Conservation (phyloP, 2,797 vertebrate species). For the Heteromormyrus szaboi region DNA sequence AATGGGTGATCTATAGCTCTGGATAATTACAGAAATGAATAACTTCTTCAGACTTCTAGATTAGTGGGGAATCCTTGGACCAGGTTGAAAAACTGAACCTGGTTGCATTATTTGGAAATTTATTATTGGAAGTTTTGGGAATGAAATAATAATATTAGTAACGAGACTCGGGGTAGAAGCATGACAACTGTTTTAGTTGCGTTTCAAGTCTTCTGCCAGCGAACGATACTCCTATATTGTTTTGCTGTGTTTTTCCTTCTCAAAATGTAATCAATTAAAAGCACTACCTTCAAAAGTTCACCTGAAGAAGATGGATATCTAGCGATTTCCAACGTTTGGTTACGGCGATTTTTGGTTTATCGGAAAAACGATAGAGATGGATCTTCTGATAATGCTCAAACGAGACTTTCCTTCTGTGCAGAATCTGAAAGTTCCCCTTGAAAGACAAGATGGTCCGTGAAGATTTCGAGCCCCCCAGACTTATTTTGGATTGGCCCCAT, state of each 20-base stretch:
- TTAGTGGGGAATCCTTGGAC: not conserved
- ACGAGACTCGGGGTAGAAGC: not conserved
- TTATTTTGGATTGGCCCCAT: not conserved
- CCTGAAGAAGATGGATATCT: not conserved
- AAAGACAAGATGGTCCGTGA: not conserved
- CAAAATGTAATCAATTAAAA: not conserved
- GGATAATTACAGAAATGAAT: not conserved
- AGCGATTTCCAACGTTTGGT: not conserved
- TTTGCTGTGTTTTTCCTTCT: not conserved
- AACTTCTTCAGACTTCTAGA: not conserved
- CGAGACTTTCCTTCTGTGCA: not conserved
- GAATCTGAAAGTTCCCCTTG: not conserved
- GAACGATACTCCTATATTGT: not conserved
- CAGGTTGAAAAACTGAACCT: not conserved
- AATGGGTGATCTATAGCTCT: not conserved
- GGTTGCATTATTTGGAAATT: not conserved
- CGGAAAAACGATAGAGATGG: not conserved
- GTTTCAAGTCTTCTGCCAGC: not conserved
- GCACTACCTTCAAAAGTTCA: not conserved
- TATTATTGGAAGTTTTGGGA: not conserved
- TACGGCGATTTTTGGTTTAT: not conserved
- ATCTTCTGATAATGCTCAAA: not conserved
- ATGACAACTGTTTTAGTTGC: not conserved
- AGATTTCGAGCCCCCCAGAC: slow-evolving; percentile 3
- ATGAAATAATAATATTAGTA: not conserved